Conservation (phyloP, 2,113 vertebrate species). For the Mola mola region DNA sequence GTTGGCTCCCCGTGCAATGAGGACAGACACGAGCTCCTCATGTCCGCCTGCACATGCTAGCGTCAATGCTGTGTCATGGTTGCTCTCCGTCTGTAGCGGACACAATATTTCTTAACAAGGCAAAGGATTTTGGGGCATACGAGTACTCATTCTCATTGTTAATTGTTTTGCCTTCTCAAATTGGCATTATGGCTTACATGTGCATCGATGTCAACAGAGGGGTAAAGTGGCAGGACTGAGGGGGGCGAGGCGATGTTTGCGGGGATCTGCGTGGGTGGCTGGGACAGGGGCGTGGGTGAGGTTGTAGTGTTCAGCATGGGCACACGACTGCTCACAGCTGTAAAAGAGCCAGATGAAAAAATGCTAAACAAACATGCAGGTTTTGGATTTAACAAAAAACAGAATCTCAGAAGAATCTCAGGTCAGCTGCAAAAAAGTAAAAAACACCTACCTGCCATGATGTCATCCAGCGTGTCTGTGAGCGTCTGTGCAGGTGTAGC, state of each 20-base stretch:
- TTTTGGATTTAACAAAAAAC: background rate
- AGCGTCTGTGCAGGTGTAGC: constrained; percentile 84
- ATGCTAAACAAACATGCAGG: background rate
- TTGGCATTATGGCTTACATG: constrained; percentile 84
- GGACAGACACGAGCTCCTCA: constrained; percentile 96
- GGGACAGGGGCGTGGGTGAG: constrained; percentile 83
- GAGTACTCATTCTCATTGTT: background rate
- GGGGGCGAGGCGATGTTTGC: constrained; percentile 86
- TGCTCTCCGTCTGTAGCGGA: constrained; percentile 92
- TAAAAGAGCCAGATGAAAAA: constrained; percentile 38
- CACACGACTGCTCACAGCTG: constrained; percentile 95
- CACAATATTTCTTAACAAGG: constrained; percentile 7
- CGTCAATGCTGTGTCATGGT: constrained; percentile 97
- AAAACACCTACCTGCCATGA: constrained; percentile 93
- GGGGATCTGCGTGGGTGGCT: constrained; percentile 84
- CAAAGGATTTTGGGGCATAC: background rate
- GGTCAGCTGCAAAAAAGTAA: background rate
- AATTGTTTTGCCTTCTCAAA: background rate
- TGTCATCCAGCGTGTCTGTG: constrained; percentile 99
- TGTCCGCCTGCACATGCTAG: constrained; percentile 97
- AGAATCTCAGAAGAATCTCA: background rate
- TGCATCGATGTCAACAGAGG: constrained; percentile 97
- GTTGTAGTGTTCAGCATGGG: constrained; percentile 89
- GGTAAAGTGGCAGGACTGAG: constrained; percentile 90
- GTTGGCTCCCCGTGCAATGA: constrained; percentile 95